Conservation (phyloP, 2,113 vertebrate species). For the Misgurnus mizolepis region DNA sequence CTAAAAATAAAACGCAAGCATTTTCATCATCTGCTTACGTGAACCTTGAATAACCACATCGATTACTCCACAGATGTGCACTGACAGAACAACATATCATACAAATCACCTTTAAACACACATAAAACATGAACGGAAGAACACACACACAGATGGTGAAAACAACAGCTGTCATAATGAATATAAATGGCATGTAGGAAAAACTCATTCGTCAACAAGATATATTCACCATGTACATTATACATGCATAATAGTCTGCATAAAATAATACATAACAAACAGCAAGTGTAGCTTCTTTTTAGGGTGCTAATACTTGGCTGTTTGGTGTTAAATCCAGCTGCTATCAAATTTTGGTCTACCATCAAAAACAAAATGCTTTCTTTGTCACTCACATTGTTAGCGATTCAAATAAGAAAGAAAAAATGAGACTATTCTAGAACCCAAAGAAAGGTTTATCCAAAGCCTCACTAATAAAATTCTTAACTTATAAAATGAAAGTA, state of each 20-base stretch:
- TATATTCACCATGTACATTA: not conserved
- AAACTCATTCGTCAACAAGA: constrained; percentile 9
- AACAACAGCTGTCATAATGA: constrained; percentile 3
- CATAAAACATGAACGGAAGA: not conserved
- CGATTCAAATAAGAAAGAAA: not conserved
- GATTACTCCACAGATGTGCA: constrained; percentile 33
- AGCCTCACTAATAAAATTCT: not conserved
- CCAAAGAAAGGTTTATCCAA: not conserved
- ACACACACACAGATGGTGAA: not conserved
- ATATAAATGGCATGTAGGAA: constrained; percentile 21
- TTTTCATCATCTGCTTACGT: constrained; percentile 72
- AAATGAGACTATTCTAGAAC: not conserved
- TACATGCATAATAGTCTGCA: not conserved
- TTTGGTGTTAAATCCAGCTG: too few relatives aligned
- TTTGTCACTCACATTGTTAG: too few relatives aligned
- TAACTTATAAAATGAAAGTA: not conserved
- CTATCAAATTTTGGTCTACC: too few relatives aligned
- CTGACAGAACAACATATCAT: not conserved
- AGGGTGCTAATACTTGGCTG: too few relatives aligned
- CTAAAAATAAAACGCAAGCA: constrained; percentile 38
- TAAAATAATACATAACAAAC: not conserved
- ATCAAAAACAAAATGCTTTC: too few relatives aligned
- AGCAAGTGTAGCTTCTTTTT: too few relatives aligned
- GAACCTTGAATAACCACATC: constrained; percentile 72
- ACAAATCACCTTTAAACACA: not conserved